Conservation (phyloP, 1,140 invertebrate species). For the Calephelis nemesis region DNA sequence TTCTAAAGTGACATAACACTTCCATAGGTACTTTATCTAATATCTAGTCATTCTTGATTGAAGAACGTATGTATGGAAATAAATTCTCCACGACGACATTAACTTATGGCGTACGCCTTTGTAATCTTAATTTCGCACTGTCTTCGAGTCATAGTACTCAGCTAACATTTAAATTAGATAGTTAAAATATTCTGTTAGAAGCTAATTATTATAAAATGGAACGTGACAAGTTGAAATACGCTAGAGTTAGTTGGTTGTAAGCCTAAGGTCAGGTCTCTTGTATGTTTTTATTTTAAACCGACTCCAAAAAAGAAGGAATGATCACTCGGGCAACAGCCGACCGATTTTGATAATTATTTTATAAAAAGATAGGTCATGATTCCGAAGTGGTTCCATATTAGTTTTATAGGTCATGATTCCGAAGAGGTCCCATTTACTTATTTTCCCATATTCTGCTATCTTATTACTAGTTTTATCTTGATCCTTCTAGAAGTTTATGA, state of each 20-base stretch:
- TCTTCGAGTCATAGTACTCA: neutral
- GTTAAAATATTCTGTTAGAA: neutral
- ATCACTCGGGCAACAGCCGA: too few relatives aligned
- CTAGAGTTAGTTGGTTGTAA: neutral
- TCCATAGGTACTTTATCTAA: neutral
- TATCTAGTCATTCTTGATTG: neutral
- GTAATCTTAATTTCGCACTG: slow-evolving; percentile 1
- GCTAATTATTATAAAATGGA: neutral
- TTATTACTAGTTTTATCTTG: too few relatives aligned
- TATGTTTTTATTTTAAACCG: too few relatives aligned
- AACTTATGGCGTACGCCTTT: slow-evolving; percentile 8
- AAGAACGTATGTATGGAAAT: neutral
- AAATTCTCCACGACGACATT: slow-evolving; percentile 4
- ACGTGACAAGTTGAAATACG: neutral
- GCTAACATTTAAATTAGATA: slow-evolving; percentile 1
- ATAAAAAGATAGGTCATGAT: too few relatives aligned
- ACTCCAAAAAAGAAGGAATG: too few relatives aligned
- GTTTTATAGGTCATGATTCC: too few relatives aligned
- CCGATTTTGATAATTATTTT: too few relatives aligned
- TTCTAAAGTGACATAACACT: too few relatives aligned
- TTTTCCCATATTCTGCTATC: too few relatives aligned
- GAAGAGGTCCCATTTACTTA: too few relatives aligned
- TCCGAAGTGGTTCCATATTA: too few relatives aligned
- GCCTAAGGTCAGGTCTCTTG: neutral
- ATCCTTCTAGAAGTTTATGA: too few relatives aligned